Evolutionary conservation across 2,888 invertebrate genomes (phyloP), one percentile per base, ranked within the genome.

Genomic region (Chymomyza fuscimana): DNA sequence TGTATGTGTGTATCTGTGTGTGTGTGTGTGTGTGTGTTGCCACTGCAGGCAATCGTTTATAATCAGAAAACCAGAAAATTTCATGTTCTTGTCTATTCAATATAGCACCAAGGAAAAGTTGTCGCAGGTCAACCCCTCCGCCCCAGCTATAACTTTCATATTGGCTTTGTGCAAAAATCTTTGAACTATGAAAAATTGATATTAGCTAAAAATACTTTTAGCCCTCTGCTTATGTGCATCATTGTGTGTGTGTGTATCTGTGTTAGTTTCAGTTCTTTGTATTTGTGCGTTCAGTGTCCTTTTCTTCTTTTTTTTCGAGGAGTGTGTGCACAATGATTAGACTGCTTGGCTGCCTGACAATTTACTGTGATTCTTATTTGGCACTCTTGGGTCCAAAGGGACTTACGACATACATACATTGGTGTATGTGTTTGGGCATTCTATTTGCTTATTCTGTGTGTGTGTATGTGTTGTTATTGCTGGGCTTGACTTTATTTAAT

Each of bases 121-220:
- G 75, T 10, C 12, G 40, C 40, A 46, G 10, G 4, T 46, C 40
- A 46, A 12, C 10, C 12, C 40, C 12, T 5, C 40, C 40, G 40
- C 10, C 12, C 40, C 12, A 7, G 9, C 32, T 46, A 46, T 12
- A 10, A 46, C 68, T 63, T 70, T 56, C 66, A 16, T 19, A 15
- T 54, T 54, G 16, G 19, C 54, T 70, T 73, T 80, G 76, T 69
- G 73, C 70, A 68, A 81, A 86, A 86, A 89, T 87, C 89, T 88
- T 86, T 86, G 89, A 86, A 89, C 89, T 89, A 86, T 86, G 89
- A 86, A 86, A 86, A 86, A 86, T 86, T 86, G 86, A 87, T 86
- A 86, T 86, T 87, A 85, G 88, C 86, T 87, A 82, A 85, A 87
- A 85, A 86, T 87, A 82, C 87, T 85, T 86, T 85, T 71, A 78